Evolutionary conservation across 53 echinoderm and acorn worm species (phyloP), one percentile per base, ranked within the genome.

Genomic region (Stichopus horrens): DNA sequence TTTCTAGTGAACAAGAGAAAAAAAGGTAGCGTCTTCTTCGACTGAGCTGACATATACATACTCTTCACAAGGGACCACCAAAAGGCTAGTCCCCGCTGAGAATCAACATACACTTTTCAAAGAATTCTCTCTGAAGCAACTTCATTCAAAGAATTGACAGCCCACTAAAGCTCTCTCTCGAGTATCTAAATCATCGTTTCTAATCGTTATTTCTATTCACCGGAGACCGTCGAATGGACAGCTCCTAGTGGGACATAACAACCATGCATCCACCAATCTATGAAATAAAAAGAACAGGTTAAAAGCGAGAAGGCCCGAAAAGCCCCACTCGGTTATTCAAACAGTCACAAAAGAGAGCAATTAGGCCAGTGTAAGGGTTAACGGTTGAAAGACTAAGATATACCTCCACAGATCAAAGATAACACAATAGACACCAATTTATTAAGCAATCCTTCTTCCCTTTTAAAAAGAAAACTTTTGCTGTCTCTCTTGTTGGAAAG

Each of bases 301-400:
- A 79, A 79, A 79, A 79, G 79, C 79, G 54, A 79, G 79, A 54
- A 53, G 55, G 79, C 55, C 79, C 79, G 55, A 79, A 79, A 54
- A 79, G 79, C 79, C 79, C 79, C 79, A 79, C 79, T 79, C 54
- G 54, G 52, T 79, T 79, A 79, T 79, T 79, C 79, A 79, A 79
- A 79, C 79, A 79, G 52, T 54, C 19, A 79, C 79, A 79, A 79
- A 79, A 53, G 79, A 55, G 54, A 79, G 79, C 79, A 79, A 79
- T 79, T 79, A 79, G 37, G 79, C 19, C 52, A 79, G 79, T 79
- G 79, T 79, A 79, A 79, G 79, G 53, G 79, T 79, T 79, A 79
- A 79, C 79, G 79, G 79, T 79, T 79, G 79, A 79, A 79, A 79
- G 79, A 55, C 20, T 79, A 55, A 79, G 79, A 55, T 79, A 79